Evolutionary conservation across 2,888 invertebrate genomes (phyloP).

Genomic region (Mesoligia furuncula): DNA sequence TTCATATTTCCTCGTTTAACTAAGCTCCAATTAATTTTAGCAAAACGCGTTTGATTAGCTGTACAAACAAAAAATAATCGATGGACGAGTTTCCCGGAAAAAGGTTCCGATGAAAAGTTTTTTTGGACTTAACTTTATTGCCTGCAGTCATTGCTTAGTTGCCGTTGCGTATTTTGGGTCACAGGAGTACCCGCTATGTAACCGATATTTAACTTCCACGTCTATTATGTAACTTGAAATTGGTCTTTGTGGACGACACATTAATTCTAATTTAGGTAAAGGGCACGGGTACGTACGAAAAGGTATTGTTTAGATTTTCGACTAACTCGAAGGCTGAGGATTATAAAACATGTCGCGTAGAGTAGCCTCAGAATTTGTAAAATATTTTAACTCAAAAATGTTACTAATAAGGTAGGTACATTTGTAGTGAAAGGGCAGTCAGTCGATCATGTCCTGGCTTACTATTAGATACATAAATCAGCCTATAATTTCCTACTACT

Average conservation of each 20-base stretch:
- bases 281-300: slow-evolving; percentile 5
- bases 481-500: too few relatives aligned
- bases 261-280: slow-evolving; percentile 55
- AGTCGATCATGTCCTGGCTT: neutral
- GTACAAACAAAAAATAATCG: slow-evolving; percentile 28
- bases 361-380: neutral
- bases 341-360: neutral
- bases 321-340: slow-evolving; percentile 20
- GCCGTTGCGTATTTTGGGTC: slow-evolving; percentile 30
- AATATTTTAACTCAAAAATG: neutral
- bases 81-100: neutral
- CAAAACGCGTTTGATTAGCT: slow-evolving; percentile 46
- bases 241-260: slow-evolving; percentile 42
- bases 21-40: slow-evolving; percentile 38
- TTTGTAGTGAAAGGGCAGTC: neutral
- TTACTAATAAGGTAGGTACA: neutral
- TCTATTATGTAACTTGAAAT: slow-evolving; percentile 55
- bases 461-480: neutral
- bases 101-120: slow-evolving; percentile 13
- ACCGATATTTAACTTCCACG: slow-evolving; percentile 46
- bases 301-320: slow-evolving; percentile 29
- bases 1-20: slow-evolving; percentile 8
- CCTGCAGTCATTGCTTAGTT: slow-evolving; percentile 46
- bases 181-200: slow-evolving; percentile 10
- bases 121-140: slow-evolving; percentile 48